Base-by-base conservation (phyloP, 1,140 invertebrate genomes). In the Drosophila grimshawi region DNA sequence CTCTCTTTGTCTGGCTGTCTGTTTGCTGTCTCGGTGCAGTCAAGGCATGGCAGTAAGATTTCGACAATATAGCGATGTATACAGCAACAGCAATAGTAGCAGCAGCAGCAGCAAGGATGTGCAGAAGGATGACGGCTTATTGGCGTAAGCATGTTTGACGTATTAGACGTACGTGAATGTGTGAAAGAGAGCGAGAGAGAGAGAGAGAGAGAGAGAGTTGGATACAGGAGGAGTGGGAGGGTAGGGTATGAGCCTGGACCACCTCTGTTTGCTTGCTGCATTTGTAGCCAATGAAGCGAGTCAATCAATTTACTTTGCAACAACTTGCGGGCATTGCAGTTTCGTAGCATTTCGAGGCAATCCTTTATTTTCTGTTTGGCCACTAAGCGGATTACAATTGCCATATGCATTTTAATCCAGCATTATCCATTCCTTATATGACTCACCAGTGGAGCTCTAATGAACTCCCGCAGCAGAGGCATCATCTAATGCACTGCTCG, bases 121-220 rank as follows among this genome's bases (percentile, higher is more conserved):
- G 57, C 55, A 33, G 19, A 64, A 53, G 71, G 81, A 85, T 89
- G 85, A 89, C 75, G 85, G 83, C 85, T 89, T 89, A 90, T 89
- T 83, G 85, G 85, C 78, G 85, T 85, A 90, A 89, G 85, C 81
- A 78, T 89, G 78, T 89, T 85, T 79, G 85, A 78, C 65, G 85
- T 81, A 89, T 89, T 90, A 85, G 80, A 56, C 80, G 55, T 75
- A 80, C 71, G 74, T 88, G 73, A 55, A 64, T 61, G 56, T 69
- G 61, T n/a, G 72, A 46, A 66, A 56, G 52, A 55, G 61, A 32
- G 37, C 48, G 41, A 32, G 10, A 6, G 33, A 4, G 6, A 6
- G 2, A 32, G 10, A 8, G 19, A 46, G 51, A 10, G 29, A 43
- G 32, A 41, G 52, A 39, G 30, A 41, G 45, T 19, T 19, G 19